Evolutionary conservation across 2,113 vertebrate species (phyloP), one percentile per base, ranked within the genome.

Genomic region (Embiotoca jacksoni): DNA sequence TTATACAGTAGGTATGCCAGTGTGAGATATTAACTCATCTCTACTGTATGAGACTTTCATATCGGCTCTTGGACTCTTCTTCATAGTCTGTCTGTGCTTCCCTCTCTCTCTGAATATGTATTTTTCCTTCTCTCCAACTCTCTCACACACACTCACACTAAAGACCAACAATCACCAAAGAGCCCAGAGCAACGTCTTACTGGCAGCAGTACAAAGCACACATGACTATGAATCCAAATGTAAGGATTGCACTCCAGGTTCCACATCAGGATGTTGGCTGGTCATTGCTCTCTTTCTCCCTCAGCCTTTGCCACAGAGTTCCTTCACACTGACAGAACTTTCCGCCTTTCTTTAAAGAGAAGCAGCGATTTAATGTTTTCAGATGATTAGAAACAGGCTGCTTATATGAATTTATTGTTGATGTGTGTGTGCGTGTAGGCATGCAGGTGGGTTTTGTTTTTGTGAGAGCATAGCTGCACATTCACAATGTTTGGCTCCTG

Each of bases 121-220:
- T 62, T 46, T 54, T 54, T 53, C 62, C 39, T 13, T 56, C 6
- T 58, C 66, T 64, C 46, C 10, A 7, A 31, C 7, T 37, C 46
- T 54, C 10, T 14, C 44, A 75, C 31, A 58, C 54, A 76, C 63
- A 66, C 54, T 71, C 70, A 72, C 66, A 78, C 67, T 53, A 64
- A 64, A 88, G 69, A 75, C 59, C 71, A 35, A 44, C 65, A 70
- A 85, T 78, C 39, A 8, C 75, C 61, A 39, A 56, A 61, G 69
- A 87, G 86, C 89, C 85, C 61, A 59, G 62, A 88, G 85, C 76
- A 77, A 75, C 5, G 76, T 89, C 86, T 78, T 23, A 44, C 72
- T 93, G 93, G 93, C 87, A 80, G 52, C 53, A 86, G 81, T 84
- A 92, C 90, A 93, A 93, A 94, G 91, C 74, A 68, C 83, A 89